Percentiles rank a stretch among this genome's conserved stretches.
These are phyloP conservation scores for Botia almorhae DNA, from an alignment of 2,797 vertebrate genomes.

Conservation along the genomic window DNA sequence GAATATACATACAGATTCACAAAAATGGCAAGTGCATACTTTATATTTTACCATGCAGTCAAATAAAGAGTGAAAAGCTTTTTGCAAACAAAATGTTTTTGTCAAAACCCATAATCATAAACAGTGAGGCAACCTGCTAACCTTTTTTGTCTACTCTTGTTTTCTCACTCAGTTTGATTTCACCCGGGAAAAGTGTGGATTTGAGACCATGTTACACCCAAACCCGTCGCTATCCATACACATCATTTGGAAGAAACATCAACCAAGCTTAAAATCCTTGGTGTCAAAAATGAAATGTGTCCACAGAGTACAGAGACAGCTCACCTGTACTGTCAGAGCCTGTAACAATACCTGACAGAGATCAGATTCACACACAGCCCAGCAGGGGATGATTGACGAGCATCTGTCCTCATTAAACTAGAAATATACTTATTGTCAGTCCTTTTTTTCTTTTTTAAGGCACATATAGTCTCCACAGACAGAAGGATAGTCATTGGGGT, in stretches of 20 bases:
- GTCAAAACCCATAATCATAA: not conserved
- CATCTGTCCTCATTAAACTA: constrained; percentile 19
- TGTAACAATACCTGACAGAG: constrained; percentile 36
- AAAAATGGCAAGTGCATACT: constrained; percentile 1
- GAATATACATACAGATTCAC: not conserved
- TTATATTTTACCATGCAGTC: not conserved
- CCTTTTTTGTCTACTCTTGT: not conserved
- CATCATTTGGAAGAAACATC: constrained; percentile 29
- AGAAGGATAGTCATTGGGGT: constrained; percentile 25
- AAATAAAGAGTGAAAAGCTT: not conserved
- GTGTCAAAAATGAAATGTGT: constrained; percentile 27
- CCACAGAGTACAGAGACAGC: constrained; percentile 2
- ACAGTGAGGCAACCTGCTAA: not conserved
- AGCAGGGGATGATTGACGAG: constrained; percentile 12
- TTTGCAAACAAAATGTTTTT: not conserved
- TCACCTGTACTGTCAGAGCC: constrained; percentile 37
- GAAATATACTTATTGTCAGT: not conserved
- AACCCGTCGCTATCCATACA: not conserved
- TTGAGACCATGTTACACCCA: not conserved
- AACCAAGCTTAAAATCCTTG: constrained; percentile 33
- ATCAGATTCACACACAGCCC: constrained; percentile 22
- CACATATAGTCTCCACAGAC: constrained; percentile 21
- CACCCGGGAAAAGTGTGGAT: not conserved
- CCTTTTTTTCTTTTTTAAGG: constrained; percentile 13
- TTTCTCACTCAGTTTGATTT: not conserved